Conservation (phyloP, 2,888 invertebrate genomes). For the Taphrorychus bicolor region DNA sequence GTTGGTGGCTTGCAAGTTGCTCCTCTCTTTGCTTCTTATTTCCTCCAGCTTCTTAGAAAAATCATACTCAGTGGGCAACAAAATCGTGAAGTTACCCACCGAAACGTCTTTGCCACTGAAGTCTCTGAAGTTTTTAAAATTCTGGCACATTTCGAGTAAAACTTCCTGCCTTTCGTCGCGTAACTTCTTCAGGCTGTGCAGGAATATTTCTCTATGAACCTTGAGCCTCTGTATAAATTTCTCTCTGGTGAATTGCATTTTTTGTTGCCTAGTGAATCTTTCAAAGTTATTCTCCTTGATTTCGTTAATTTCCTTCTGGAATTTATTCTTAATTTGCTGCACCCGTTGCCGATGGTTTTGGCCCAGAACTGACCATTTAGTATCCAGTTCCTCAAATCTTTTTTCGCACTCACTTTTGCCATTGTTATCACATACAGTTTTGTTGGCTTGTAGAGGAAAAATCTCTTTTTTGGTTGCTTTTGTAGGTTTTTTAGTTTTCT, state of each 20-base stretch:
- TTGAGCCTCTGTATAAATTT: constrained; percentile 47
- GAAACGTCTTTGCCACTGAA: constrained; percentile 47
- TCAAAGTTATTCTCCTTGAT: constrained; percentile 47
- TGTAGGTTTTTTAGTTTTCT: background rate
- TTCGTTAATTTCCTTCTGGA: constrained; percentile 45
- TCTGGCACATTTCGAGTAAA: constrained; percentile 44
- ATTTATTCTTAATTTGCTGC: constrained; percentile 48
- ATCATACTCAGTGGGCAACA: constrained; percentile 45
- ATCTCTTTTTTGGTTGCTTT: constrained; percentile 6
- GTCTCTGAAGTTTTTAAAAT: constrained; percentile 30
- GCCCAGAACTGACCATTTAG: constrained; percentile 44
- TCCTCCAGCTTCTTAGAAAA: constrained; percentile 46
- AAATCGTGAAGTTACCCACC: constrained; percentile 48
- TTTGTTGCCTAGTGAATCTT: constrained; percentile 42
- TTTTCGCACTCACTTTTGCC: constrained; percentile 50
- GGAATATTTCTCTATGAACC: constrained; percentile 47
- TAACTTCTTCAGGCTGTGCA: constrained; percentile 45
- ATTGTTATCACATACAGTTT: constrained; percentile 39
- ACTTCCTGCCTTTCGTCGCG: constrained; percentile 46
- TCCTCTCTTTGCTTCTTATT: constrained; percentile 18
- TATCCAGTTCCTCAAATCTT: constrained; percentile 49
- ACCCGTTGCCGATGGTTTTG: constrained; percentile 46
- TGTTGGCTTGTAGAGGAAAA: background rate
- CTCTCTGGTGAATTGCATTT: constrained; percentile 46
- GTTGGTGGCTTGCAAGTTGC: constrained; percentile 7